These are phyloP conservation scores for Rhyacophila brunnea DNA, from an alignment of 1,140 invertebrate genomes.

Conservation along the genomic window DNA sequence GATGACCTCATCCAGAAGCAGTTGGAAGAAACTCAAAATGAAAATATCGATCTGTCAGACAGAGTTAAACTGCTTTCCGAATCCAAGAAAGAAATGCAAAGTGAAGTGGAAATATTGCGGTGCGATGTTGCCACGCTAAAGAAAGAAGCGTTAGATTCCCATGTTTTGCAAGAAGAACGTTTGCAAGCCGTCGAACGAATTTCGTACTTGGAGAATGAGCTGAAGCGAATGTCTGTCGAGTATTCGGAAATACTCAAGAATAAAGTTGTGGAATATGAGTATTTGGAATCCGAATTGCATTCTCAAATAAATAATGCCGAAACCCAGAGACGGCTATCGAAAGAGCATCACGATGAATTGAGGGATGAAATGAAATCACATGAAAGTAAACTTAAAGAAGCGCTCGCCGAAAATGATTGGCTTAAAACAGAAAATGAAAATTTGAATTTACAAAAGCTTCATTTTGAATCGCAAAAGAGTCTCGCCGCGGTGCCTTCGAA, in stretches of 20 bases:
- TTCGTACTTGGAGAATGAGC: constrained; percentile 47
- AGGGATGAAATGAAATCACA: constrained; percentile 53
- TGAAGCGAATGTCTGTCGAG: constrained; percentile 55
- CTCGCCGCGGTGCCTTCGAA: not conserved
- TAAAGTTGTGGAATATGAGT: constrained; percentile 58
- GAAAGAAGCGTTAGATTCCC: constrained; percentile 27
- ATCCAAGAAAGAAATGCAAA: constrained; percentile 43
- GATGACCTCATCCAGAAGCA: constrained; percentile 59
- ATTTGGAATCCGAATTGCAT: constrained; percentile 60
- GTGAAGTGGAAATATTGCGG: constrained; percentile 41
- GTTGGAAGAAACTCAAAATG: constrained; percentile 52
- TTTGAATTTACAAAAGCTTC: constrained; percentile 21
- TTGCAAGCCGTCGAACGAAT: constrained; percentile 43
- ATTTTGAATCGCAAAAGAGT: constrained; percentile 1
- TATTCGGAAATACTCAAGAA: constrained; percentile 53
- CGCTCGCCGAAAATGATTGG: constrained; percentile 35
- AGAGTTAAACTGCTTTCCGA: constrained; percentile 50
- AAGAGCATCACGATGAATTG: constrained; percentile 55
- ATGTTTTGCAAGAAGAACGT: constrained; percentile 41
- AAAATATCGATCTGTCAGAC: constrained; percentile 58
- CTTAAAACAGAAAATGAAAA: constrained; percentile 43
- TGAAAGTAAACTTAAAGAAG: constrained; percentile 43
- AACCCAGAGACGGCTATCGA: constrained; percentile 55
- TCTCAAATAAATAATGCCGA: constrained; percentile 59
- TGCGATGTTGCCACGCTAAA: constrained; percentile 39